Evolutionary conservation across 2,113 vertebrate species (phyloP).

Genomic region (Tragulus kanchil): DNA sequence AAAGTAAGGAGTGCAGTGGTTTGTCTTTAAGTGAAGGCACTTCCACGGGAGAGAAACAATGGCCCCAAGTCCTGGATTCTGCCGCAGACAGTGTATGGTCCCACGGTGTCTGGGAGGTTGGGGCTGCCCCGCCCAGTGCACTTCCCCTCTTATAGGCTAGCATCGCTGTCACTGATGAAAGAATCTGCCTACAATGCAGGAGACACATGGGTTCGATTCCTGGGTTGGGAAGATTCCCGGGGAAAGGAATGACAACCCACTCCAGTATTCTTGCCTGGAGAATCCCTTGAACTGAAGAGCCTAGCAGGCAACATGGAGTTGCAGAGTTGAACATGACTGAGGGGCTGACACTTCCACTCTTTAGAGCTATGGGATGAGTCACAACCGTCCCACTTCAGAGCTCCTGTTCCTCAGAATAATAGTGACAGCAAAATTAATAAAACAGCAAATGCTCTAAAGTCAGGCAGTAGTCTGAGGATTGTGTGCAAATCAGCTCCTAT

Average conservation of each 20-base stretch:
- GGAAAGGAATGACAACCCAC: neutral
- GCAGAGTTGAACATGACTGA: neutral
- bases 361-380: neutral
- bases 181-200: no score
- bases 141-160: no score
- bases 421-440: neutral
- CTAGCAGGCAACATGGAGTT: neutral
- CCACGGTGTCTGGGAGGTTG: neutral
- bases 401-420: neutral
- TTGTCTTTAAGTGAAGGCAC: neutral
- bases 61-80: neutral
- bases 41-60: neutral
- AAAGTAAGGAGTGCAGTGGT: neutral
- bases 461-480: neutral
- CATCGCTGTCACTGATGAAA: neutral
- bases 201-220: neutral
- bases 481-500: neutral
- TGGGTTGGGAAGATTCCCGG: neutral
- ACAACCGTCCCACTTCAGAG: neutral
- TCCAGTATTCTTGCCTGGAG: neutral
- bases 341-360: neutral
- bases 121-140: no score
- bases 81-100: neutral
- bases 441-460: neutral
- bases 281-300: neutral